A percentile compares a stretch with the other conserved stretches of the same genome.
These are phyloP conservation scores for Pangasius djambal DNA, from an alignment of 2,797 vertebrate species.

Conservation along the genomic window DNA sequence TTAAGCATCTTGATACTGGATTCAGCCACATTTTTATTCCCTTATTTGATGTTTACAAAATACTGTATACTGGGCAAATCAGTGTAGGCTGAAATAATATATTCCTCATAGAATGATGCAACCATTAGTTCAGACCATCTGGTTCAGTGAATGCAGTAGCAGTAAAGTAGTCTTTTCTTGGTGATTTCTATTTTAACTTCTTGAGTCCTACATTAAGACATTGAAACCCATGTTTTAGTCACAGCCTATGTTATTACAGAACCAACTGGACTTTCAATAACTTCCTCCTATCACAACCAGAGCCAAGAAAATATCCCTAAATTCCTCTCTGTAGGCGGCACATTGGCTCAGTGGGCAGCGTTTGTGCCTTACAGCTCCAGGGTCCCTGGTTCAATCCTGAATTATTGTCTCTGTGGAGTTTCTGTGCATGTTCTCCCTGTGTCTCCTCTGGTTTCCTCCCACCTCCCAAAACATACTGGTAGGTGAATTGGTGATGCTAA, in stretches of 20 bases:
- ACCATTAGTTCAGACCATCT: conserved; percentile 19
- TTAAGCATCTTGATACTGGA: not conserved
- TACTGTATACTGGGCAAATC: not conserved
- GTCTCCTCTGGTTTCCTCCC: not conserved
- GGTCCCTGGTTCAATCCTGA: no score
- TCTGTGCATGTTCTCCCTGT: conserved; percentile 1
- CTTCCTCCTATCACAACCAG: not conserved
- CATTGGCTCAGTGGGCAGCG: not conserved
- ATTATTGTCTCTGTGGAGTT: not conserved
- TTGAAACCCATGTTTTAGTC: not conserved
- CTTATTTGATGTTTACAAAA: not conserved
- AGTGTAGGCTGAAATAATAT: not conserved
- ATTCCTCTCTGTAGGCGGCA: not conserved
- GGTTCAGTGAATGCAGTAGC: not conserved
- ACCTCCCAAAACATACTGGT: not conserved
- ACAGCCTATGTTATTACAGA: not conserved
- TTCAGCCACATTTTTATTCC: not conserved
- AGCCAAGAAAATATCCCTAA: not conserved
- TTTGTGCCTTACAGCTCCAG: not conserved
- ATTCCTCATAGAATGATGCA: conserved; percentile 40
- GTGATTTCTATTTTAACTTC: not conserved
- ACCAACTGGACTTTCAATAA: not conserved
- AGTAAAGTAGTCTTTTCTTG: not conserved
- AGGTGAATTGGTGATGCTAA: not conserved
- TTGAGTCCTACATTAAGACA: not conserved